A percentile compares a stretch with the other conserved stretches of the same genome.
Conservation (phyloP, 2,797 vertebrate genomes). For the Neomorphus geoffroyi region DNA sequence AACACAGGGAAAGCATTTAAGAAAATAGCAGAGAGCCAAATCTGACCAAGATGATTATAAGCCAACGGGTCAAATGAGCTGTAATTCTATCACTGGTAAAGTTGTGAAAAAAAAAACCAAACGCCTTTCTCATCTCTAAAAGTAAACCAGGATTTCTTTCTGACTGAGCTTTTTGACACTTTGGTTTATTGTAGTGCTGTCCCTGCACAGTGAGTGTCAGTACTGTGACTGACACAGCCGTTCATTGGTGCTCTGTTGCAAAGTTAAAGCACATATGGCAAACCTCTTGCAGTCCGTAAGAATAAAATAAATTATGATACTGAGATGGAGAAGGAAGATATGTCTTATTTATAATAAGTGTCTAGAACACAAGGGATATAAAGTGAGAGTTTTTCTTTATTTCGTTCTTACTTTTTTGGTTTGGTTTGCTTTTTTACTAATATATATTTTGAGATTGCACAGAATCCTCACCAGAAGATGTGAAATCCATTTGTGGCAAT, state of each 20-base stretch:
- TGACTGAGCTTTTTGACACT: conserved; percentile 63
- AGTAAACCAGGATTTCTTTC: conserved; percentile 47
- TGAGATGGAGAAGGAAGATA: conserved; percentile 78
- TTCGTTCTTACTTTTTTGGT: conserved; percentile 60
- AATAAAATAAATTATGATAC: conserved; percentile 77
- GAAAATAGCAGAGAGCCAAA: conserved; percentile 75
- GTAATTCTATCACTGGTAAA: conserved; percentile 55
- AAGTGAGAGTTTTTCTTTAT: conserved; percentile 74
- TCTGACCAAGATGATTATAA: conserved; percentile 70
- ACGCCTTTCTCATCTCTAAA: conserved; percentile 50
- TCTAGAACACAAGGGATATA: conserved; percentile 89
- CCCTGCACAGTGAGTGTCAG: conserved; percentile 52
- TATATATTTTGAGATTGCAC: conserved; percentile 91
- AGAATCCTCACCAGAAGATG: conserved; percentile 90
- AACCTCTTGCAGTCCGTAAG: conserved; percentile 75
- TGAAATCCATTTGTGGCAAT: conserved; percentile 73
- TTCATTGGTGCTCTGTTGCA: conserved; percentile 78
- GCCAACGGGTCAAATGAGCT: conserved; percentile 72
- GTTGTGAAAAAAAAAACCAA: neutral
- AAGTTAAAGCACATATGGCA: conserved; percentile 82
- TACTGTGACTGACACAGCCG: conserved; percentile 60
- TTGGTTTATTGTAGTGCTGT: conserved; percentile 64
- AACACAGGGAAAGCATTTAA: conserved; percentile 78
- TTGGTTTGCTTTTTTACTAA: conserved; percentile 79
- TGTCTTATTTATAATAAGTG: conserved; percentile 91